phyloP scores from a whole-genome alignment of 2,888 invertebrate species.

The Apodemia hepburni region DNA sequence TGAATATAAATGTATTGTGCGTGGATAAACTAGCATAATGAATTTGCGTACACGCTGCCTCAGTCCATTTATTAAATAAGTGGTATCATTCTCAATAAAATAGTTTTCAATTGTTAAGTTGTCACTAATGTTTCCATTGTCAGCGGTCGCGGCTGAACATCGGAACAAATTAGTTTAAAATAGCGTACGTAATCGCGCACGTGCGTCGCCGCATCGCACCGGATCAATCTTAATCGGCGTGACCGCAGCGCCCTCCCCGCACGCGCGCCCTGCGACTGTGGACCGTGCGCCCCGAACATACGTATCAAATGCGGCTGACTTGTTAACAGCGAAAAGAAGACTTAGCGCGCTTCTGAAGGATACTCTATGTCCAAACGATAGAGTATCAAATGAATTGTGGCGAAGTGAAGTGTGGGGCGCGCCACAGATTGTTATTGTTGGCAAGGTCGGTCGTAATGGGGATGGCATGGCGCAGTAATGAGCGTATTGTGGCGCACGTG shows the following conservation, averaged over 20 bases:
- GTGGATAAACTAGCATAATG: too few species aligned
- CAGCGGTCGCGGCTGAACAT: conserved; percentile 29
- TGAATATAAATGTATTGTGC: too few species aligned
- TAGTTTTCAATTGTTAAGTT: conserved; percentile 17
- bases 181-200: conserved; percentile 24
- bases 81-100: background rate
- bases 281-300: background rate
- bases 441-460: conserved; percentile 38
- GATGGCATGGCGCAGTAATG: conserved; percentile 48
- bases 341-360: background rate
- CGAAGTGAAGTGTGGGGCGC: conserved; percentile 19
- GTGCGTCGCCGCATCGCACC: conserved; percentile 48
- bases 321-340: background rate
- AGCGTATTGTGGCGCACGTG: conserved; percentile 40
- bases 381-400: background rate
- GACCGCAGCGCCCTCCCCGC: conserved; percentile 38
- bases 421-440: conserved; percentile 29
- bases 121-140: conserved; percentile 14
- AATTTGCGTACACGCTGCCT: too few species aligned
- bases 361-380: background rate
- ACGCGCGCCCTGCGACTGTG: background rate
- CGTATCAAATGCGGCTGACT: background rate
- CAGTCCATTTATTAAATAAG: background rate
- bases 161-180: conserved; percentile 31
- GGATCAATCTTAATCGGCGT: conserved; percentile 61